Evolutionary conservation across 2,113 vertebrate species (phyloP).

Genomic region (Trachemys scripta): DNA sequence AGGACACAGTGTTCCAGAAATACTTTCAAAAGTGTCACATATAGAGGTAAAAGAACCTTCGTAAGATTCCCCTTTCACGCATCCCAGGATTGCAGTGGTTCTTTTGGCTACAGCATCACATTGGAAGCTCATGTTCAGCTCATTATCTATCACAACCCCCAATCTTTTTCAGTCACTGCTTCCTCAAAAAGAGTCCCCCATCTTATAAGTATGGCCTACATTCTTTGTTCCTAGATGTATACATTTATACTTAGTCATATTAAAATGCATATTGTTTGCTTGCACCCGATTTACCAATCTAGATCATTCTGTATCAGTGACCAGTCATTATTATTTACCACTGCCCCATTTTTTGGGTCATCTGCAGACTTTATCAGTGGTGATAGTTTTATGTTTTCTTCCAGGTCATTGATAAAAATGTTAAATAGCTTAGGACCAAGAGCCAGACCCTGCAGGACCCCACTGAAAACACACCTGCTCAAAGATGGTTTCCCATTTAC

Average conservation of each 20-base stretch:
- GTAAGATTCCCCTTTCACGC: not conserved
- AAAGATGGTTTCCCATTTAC: not conserved
- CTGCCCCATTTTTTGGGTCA: not conserved
- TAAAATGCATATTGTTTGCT: not conserved
- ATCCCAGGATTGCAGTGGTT: no score
- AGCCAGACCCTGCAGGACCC: no score
- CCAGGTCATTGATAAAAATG: not conserved
- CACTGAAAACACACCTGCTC: not conserved
- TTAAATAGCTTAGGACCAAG: not conserved
- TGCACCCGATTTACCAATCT: not conserved
- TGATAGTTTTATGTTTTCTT: not conserved
- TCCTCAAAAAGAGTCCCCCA: not conserved
- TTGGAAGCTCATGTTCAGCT: not conserved
- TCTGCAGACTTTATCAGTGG: not conserved
- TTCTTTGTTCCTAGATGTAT: not conserved
- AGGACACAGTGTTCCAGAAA: not conserved
- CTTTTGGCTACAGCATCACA: not conserved
- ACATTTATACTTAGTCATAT: not conserved
- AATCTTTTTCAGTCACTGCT: not conserved
- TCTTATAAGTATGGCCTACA: not conserved
- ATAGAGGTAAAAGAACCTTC: not conserved
- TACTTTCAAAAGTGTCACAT: not conserved
- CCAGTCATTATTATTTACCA: accelerated
- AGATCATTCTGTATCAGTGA: no score
- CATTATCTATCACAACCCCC: not conserved